Evolutionary conservation across 2,113 vertebrate genomes (phyloP).

Genomic region (Lanius ludovicianus): DNA sequence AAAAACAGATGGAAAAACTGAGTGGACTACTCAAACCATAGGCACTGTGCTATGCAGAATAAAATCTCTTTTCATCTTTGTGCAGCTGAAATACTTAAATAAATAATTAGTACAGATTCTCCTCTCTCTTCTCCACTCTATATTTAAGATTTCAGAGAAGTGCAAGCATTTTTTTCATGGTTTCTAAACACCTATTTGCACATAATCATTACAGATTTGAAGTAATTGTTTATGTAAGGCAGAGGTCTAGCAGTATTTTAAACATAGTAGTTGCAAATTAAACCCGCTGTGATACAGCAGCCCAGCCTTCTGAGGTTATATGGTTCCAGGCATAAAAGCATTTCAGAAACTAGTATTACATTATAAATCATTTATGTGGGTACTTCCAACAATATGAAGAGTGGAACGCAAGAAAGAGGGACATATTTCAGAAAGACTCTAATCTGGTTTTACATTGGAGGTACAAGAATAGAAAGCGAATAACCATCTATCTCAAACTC

Average conservation of each 20-base stretch:
- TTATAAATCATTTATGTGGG: constrained; percentile 33
- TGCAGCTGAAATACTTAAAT: background rate
- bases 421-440: constrained; percentile 23
- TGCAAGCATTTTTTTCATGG: background rate
- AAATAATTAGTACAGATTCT: background rate
- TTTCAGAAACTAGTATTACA: background rate
- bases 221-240: background rate
- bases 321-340: background rate
- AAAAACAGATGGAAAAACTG: background rate
- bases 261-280: background rate
- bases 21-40: background rate
- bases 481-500: background rate
- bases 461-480: background rate
- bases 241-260: background rate
- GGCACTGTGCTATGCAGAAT: background rate
- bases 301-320: background rate
- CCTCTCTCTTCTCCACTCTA: background rate
- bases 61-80: background rate
- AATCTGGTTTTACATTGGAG: constrained; percentile 8
- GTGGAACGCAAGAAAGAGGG: background rate
- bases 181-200: background rate
- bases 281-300: background rate
- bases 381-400: constrained; percentile 16
- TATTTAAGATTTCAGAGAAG: background rate
- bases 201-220: background rate